Conservation (phyloP, 1,140 invertebrate genomes). For the Euwallacea similis region DNA sequence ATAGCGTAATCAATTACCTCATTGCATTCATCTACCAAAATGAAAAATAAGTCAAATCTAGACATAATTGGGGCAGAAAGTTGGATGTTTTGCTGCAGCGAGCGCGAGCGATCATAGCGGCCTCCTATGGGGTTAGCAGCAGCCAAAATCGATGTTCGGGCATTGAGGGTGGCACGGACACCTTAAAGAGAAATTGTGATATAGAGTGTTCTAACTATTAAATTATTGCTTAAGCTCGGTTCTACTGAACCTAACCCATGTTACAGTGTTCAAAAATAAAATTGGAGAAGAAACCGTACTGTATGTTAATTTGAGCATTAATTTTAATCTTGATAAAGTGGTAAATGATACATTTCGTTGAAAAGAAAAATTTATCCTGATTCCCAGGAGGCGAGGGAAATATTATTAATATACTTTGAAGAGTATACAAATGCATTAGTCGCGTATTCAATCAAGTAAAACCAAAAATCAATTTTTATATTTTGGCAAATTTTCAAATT, state of each 20-base stretch:
- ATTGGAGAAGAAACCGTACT: not conserved
- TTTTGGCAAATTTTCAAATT: too few species aligned
- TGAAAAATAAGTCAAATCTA: conserved; percentile 98
- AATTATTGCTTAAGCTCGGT: not conserved
- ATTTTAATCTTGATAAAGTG: too few species aligned
- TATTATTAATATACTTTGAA: too few species aligned
- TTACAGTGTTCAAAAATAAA: not conserved
- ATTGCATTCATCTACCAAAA: conserved; percentile 94
- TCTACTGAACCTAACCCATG: not conserved
- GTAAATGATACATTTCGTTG: too few species aligned
- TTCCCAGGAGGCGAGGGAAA: too few species aligned
- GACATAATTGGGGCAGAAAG: conserved; percentile 98
- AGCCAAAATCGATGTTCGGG: conserved; percentile 95
- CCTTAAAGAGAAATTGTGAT: conserved; percentile 48
- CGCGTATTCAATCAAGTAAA: too few species aligned
- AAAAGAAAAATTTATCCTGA: too few species aligned
- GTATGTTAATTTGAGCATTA: not conserved
- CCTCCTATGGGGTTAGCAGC: conserved; percentile 98
- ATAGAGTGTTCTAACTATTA: too few species aligned
- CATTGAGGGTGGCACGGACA: conserved; percentile 97
- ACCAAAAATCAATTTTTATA: not conserved
- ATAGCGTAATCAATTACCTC: conserved; percentile 96
- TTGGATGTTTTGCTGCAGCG: conserved; percentile 92
- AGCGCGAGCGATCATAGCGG: conserved; percentile 92
- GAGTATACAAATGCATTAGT: too few species aligned